Conservation (phyloP, 2,113 vertebrate genomes). For the Catharus fuscescens region DNA sequence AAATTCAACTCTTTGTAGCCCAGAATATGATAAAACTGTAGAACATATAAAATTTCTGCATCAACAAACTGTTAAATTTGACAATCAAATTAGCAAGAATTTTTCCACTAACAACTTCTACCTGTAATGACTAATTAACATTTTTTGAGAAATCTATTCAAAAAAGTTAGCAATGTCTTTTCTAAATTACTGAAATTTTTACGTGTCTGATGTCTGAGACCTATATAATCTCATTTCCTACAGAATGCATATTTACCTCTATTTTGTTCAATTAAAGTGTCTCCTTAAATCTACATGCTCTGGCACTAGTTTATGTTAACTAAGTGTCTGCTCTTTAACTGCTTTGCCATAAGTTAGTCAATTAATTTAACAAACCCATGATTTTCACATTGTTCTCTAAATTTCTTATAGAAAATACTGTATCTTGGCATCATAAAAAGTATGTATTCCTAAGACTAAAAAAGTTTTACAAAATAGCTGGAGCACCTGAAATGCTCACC, state of each 20-base stretch:
- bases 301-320: background rate
- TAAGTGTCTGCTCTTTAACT: background rate
- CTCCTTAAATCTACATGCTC: background rate
- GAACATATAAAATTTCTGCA: background rate
- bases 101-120: background rate
- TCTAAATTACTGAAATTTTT: background rate
- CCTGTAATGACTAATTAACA: background rate
- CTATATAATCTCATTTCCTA: background rate
- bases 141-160: background rate
- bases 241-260: background rate
- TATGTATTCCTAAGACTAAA: background rate
- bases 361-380: background rate
- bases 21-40: background rate
- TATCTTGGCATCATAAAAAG: background rate
- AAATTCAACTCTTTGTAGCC: background rate
- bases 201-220: background rate
- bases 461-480: background rate
- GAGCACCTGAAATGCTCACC: background rate
- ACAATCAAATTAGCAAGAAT: background rate
- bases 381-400: background rate
- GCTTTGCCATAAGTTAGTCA: background rate
- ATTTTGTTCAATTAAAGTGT: background rate
- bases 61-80: background rate
- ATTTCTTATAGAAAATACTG: background rate
- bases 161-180: background rate